Evolutionary conservation across 2,888 invertebrate species (phyloP), one percentile per base, ranked within the genome.

Genomic region (Rhaphigaster nebulosa): DNA sequence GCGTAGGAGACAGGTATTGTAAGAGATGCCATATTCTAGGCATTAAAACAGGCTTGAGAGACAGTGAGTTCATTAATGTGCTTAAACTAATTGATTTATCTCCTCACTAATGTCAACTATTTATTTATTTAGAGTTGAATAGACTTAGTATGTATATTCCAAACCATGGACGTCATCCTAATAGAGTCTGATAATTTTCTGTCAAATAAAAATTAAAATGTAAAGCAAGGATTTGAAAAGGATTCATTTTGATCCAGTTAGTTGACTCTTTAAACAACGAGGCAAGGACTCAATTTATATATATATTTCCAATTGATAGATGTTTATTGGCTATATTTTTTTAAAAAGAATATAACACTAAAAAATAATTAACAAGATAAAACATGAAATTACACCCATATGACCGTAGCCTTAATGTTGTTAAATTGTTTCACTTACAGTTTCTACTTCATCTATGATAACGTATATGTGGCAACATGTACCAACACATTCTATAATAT

Each of bases 381-480:
- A 76, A 38, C 1, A 76, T 76, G 70, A 38, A 76, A 34, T 76
- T 38, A 76, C 20, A 23, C 70, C 70, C 70, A 76, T 76, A 76
- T 76, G 70, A 76, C 70, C 70, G 38, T 38, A 76, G 70, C 84
- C 26, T 84, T 45, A 84, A 45, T n/a, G 26, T 50, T 84, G 45
- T 84, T 76, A 76, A 76, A 76, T 38, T 76, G 45, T 84, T 50
- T 84, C n/a, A 45, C 84, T 84, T 84, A 84, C 45, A 45, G 45
- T n/a, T 76, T 84, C 84, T 84, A 84, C 84, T 84, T 84, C 45
- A 84, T 84, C 84, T 84, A 84, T 84, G n/a, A 84, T 84, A 84
- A 84, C n/a, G 84, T 84, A 38, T 45, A 84, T 84, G 84, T 84
- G 84, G 84, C 84, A 84, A 84, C 84, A 84, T 45, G 41, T 84